A percentile compares a stretch with the other conserved stretches of the same genome.
These are phyloP conservation scores for Centropus bengalensis DNA, from an alignment of 2,113 vertebrate genomes.

Conservation along the genomic window DNA sequence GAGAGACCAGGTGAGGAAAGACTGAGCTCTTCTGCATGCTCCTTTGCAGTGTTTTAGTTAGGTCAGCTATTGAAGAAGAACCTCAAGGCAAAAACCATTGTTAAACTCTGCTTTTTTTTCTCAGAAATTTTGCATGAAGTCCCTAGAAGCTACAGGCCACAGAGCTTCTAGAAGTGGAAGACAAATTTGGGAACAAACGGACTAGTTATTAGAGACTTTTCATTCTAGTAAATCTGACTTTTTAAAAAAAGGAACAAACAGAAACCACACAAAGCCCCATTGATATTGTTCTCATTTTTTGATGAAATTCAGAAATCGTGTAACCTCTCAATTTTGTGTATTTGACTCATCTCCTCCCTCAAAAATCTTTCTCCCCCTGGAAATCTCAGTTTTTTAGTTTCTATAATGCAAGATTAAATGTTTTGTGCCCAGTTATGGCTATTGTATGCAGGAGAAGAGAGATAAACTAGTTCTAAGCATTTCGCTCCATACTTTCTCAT, in stretches of 20 bases:
- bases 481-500: background rate
- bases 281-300: background rate
- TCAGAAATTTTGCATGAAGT: background rate
- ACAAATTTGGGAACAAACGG: background rate
- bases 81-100: background rate
- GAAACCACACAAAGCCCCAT: background rate
- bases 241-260: background rate
- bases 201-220: background rate
- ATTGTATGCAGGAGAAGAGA: background rate
- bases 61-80: background rate
- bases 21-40: background rate
- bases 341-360: background rate
- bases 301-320: background rate
- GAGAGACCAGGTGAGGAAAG: background rate
- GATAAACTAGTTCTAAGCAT: background rate
- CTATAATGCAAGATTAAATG: background rate
- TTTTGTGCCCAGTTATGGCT: background rate
- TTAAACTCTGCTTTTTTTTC: background rate
- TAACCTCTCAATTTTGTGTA: background rate
- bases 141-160: background rate
- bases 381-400: background rate
- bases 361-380: background rate
- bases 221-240: background rate
- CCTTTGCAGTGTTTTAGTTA: background rate
- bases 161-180: background rate